Conservation (phyloP, 2,113 vertebrate genomes). For the Apistogramma diplotaenia region DNA sequence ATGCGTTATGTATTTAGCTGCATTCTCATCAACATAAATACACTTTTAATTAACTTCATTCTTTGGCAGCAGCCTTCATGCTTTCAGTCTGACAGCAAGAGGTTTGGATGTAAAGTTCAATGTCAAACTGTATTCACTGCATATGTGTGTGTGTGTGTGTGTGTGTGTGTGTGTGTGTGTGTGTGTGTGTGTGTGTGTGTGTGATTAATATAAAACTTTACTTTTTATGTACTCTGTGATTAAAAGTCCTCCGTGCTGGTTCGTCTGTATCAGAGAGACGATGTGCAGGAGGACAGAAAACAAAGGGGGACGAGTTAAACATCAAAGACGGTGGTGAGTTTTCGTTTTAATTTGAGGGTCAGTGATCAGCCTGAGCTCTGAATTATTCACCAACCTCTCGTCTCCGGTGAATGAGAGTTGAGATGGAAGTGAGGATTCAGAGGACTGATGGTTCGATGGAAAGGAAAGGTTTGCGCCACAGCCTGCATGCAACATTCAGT, state of each 20-base stretch:
- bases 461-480: not conserved
- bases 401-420: not conserved
- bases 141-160: too few relatives aligned
- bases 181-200: too few relatives aligned
- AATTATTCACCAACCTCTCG: slow-evolving; percentile 33
- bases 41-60: not conserved
- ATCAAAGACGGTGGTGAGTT: not conserved
- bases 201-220: not conserved
- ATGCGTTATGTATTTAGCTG: fast-evolving
- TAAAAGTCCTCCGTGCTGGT: too few relatives aligned
- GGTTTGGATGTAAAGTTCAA: not conserved
- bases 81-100: not conserved
- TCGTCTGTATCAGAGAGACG: not conserved
- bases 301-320: not conserved
- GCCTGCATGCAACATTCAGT: slow-evolving; percentile 19
- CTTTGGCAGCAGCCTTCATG: not conserved
- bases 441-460: not conserved
- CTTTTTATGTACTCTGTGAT: not conserved
- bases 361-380: not conserved
- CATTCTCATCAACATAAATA: not conserved
- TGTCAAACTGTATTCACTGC: not conserved
- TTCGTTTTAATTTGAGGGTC: slow-evolving; percentile 15
- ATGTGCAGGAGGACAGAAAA: not conserved
- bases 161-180: too few relatives aligned
- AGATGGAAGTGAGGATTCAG: not conserved